A percentile compares a stretch with the other conserved stretches of the same genome.
Conservation (phyloP, 2,797 vertebrate species). For the Eleutherodactylus coqui region DNA sequence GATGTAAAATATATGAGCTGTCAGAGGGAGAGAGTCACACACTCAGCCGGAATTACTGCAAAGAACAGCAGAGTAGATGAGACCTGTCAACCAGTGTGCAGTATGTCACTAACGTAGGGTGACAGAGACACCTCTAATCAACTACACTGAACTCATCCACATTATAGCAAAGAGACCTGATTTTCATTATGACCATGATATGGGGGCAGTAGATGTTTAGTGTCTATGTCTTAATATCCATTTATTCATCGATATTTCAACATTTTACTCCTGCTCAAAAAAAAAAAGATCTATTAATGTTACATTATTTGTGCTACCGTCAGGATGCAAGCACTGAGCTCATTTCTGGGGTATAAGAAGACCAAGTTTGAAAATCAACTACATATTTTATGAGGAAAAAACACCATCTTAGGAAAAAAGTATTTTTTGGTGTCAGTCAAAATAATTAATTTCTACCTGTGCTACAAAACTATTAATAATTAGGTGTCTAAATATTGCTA, state of each 20-base stretch:
- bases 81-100: constrained; percentile 51
- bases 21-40: constrained; percentile 70
- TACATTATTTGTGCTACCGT: neutral
- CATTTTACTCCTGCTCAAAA: neutral
- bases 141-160: constrained; percentile 16
- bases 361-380: neutral
- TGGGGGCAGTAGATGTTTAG: neutral
- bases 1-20: constrained; percentile 76
- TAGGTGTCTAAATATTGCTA: neutral
- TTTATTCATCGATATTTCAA: neutral
- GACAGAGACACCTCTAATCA: constrained; percentile 59
- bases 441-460: neutral
- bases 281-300: neutral
- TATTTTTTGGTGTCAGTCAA: neutral
- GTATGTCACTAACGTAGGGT: constrained; percentile 55
- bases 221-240: neutral
- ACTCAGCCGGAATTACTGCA: constrained; percentile 57
- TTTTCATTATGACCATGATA: constrained; percentile 15
- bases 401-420: neutral
- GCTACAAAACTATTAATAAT: neutral
- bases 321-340: neutral
- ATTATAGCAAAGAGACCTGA: constrained; percentile 13
- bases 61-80: constrained; percentile 57
- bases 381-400: neutral
- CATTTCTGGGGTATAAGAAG: neutral